Evolutionary conservation across 2,888 invertebrate genomes (phyloP).

Genomic region (Chironomus tentans): DNA sequence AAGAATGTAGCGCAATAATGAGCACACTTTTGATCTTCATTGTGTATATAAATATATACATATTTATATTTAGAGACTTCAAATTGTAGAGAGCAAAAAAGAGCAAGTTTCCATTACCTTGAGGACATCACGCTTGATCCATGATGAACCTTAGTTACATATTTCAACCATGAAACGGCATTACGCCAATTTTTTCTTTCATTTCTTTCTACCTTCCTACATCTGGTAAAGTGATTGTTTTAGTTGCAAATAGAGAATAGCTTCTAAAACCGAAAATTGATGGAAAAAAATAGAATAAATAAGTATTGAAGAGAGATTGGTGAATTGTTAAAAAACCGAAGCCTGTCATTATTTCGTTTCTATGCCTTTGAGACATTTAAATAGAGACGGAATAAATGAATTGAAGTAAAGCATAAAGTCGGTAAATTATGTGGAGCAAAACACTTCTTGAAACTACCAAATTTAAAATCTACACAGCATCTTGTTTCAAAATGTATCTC

Average conservation of each 20-base stretch:
- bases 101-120: conserved; percentile 19
- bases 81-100: neutral
- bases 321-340: conserved; percentile 8
- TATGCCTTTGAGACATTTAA: conserved; percentile 19
- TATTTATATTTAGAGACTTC: neutral
- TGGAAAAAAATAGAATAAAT: neutral
- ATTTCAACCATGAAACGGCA: conserved; percentile 15
- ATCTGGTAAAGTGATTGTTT: conserved; percentile 22
- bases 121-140: conserved; percentile 27
- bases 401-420: neutral
- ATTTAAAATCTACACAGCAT: neutral
- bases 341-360: conserved; percentile 22
- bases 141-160: conserved; percentile 22
- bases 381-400: neutral
- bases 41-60: neutral
- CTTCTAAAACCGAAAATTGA: conserved; percentile 19
- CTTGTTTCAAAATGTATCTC: too few species aligned
- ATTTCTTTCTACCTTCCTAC: neutral
- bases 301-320: conserved; percentile 14
- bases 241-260: conserved; percentile 12
- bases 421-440: conserved; percentile 9
- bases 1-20: neutral
- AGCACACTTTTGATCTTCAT: conserved; percentile 3
- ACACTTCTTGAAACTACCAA: conserved; percentile 26
- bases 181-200: conserved; percentile 20